Percentiles rank a stretch among this genome's conserved stretches.
Evolutionary conservation across 2,113 vertebrate genomes (phyloP).

Genomic region (Chionomys nivalis): DNA sequence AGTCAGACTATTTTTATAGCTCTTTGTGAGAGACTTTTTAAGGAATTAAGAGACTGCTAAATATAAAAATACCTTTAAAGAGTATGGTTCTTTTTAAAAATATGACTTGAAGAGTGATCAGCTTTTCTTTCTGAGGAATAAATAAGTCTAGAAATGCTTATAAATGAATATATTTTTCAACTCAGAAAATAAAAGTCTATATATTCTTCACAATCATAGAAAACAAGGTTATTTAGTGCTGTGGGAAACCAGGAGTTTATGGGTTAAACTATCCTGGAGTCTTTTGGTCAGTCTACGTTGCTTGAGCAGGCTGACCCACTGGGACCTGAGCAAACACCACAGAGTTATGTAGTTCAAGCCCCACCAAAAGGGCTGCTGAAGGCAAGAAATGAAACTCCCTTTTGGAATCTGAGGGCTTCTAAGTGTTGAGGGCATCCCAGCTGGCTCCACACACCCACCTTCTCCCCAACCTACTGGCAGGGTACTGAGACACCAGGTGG

Average conservation of each 20-base stretch:
- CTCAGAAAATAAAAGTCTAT: not conserved
- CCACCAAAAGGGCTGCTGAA: not conserved
- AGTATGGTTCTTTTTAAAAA: constrained; percentile 28
- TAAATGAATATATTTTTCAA: constrained; percentile 7
- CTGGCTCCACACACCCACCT: accelerated
- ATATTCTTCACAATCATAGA: not conserved
- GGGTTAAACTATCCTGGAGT: not conserved
- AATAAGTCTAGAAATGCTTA: constrained; percentile 10
- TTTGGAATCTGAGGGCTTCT: not conserved
- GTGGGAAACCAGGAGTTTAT: not conserved
- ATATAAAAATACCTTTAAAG: constrained; percentile 61
- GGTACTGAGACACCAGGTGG: not conserved
- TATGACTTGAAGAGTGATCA: constrained; percentile 29
- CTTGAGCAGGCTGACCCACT: not conserved
- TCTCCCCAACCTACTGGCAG: not conserved
- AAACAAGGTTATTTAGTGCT: not conserved
- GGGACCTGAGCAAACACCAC: constrained; percentile 37
- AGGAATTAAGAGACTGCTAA: constrained; percentile 25
- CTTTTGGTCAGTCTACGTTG: not conserved
- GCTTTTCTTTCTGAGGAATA: constrained; percentile 23
- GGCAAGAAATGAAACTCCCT: not conserved
- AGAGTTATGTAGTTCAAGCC: not conserved
- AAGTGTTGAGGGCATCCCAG: not conserved
- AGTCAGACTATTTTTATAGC: constrained; percentile 54
- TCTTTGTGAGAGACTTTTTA: constrained; percentile 17